Evolutionary conservation across 1,140 invertebrate genomes (phyloP).

Genomic region (Chironomus striatipennis): DNA sequence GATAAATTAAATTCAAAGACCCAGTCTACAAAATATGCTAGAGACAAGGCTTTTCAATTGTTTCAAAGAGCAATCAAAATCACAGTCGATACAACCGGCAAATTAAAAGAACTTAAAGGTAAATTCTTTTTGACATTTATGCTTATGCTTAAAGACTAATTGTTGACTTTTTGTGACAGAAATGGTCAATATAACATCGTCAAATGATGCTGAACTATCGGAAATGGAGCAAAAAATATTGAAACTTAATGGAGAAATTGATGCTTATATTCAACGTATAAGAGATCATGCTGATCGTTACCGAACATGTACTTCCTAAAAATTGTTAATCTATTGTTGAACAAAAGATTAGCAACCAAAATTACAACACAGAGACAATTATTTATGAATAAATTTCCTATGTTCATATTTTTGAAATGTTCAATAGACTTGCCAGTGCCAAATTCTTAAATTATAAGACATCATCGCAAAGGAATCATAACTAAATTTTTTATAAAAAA

Average conservation of each 20-base stretch:
- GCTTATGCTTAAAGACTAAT: not conserved
- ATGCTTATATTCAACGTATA: constrained; percentile 44
- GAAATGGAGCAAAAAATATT: constrained; percentile 42
- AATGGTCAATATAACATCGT: constrained; percentile 45
- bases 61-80: constrained; percentile 64
- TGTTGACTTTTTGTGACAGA: constrained; percentile 27
- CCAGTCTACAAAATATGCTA: constrained; percentile 52
- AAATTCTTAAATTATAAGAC: constrained; percentile 2
- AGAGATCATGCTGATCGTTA: constrained; percentile 45
- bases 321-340: not conserved
- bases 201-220: constrained; percentile 42
- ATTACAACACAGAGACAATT: not conserved
- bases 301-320: constrained; percentile 42
- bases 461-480: not conserved
- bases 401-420: not conserved
- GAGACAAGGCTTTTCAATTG: constrained; percentile 61
- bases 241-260: constrained; percentile 44
- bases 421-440: constrained; percentile 11
- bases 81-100: constrained; percentile 62
- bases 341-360: not conserved
- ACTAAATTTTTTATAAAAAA: not conserved
- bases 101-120: constrained; percentile 62
- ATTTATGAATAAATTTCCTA: constrained; percentile 5
- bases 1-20: constrained; percentile 51
- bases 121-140: constrained; percentile 8